Percentiles rank a stretch among this genome's conserved stretches.
Evolutionary conservation across 2,113 vertebrate species (phyloP).

Genomic region (Camelus bactrianus): DNA sequence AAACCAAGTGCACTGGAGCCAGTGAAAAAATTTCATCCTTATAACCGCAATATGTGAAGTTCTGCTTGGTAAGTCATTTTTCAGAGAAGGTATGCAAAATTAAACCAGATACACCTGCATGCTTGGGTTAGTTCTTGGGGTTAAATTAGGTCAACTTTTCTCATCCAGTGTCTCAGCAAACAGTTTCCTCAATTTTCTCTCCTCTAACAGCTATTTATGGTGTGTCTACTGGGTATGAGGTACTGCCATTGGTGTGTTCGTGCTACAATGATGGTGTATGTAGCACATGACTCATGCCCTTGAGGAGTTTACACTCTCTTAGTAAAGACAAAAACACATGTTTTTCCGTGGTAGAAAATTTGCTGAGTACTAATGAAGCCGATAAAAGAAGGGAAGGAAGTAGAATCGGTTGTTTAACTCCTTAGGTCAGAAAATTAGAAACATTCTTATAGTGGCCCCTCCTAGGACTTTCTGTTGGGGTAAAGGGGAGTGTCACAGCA

Average conservation of each 20-base stretch:
- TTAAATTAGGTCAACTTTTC: conserved; percentile 57
- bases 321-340: background rate
- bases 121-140: conserved; percentile 22
- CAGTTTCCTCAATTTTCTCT: background rate
- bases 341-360: conserved; percentile 17
- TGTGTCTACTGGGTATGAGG: background rate
- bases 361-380: background rate
- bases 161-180: background rate
- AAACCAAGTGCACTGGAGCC: conserved; percentile 68
- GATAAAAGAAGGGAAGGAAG: background rate
- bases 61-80: conserved; percentile 71
- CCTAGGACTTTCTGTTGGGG: background rate
- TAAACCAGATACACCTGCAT: conserved; percentile 73
- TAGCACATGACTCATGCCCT: background rate
- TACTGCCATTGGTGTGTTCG: background rate
- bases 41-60: conserved; percentile 62
- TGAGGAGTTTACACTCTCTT: background rate
- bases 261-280: background rate
- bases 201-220: background rate
- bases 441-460: background rate
- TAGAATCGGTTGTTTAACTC: background rate
- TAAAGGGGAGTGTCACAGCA: background rate
- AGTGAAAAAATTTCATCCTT: conserved; percentile 66
- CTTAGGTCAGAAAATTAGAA: background rate
- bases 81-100: conserved; percentile 72